Conservation (phyloP, 2,113 vertebrate genomes). For the Gallinago jamesoni region DNA sequence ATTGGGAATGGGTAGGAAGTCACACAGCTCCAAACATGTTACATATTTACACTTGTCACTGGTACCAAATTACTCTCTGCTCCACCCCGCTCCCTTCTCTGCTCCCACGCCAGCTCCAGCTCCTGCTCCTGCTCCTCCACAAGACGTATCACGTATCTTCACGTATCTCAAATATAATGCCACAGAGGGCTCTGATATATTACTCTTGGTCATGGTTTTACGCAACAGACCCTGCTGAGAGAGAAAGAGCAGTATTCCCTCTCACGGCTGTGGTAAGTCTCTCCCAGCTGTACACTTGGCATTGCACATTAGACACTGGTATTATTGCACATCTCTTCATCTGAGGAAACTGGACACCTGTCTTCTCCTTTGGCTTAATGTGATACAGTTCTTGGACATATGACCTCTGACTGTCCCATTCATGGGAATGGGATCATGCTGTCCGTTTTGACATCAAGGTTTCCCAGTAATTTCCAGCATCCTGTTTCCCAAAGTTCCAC, state of each 20-base stretch:
- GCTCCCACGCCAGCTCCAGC: background rate
- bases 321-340: background rate
- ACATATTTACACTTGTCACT: slow-evolving; percentile 6
- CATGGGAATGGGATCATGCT: slow-evolving; percentile 17
- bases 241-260: background rate
- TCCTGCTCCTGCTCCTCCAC: background rate
- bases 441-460: background rate
- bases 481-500: background rate
- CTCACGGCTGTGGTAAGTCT: background rate
- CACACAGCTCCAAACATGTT: slow-evolving; percentile 14
- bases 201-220: background rate
- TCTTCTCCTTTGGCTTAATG: background rate
- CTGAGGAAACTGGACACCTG: background rate
- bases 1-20: slow-evolving; percentile 48
- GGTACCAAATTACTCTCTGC: background rate
- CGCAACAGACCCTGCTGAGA: background rate
- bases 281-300: background rate
- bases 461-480: background rate
- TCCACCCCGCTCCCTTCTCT: background rate
- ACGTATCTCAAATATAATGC: background rate
- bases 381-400: background rate
- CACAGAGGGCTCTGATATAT: background rate
- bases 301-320: background rate
- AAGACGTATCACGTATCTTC: no score
- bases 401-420: background rate